Base-by-base conservation (phyloP, 2,888 invertebrate genomes). In the Nomada goodeniana region DNA sequence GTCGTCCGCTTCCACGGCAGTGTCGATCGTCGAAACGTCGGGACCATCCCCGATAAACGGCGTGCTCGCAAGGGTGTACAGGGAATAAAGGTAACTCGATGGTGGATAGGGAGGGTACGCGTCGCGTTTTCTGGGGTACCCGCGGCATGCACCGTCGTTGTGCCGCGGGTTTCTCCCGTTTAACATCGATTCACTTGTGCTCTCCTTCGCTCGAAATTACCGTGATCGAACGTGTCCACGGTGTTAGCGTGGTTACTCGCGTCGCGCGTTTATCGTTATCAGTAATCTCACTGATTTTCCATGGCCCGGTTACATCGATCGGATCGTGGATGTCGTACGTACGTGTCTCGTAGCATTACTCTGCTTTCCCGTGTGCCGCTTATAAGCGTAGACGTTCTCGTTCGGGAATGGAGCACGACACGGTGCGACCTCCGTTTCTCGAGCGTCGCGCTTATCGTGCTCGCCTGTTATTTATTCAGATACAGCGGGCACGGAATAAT, bases 41-140 rank as follows among this genome's bases (percentile, higher is more conserved):
- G 10, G 53, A 67, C 11, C 60, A 29, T 67, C 26, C 71, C 23
- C 42, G 80, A 71, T 55, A 23, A n/a, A n/a, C 50, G 60, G 7
- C 42, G 55, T 7, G 29, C 53, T 10, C 20, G 64, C 11, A 7
- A 7, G 26, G 20, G 47, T 47, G 20, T 29, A 23, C 55, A 11
- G 50, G 36, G 26, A 36, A 36, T 47, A 70, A 50, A 79, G 79
- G 79, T 79, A 79, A 78, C 77, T 69, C 63, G 63, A 69, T 47
- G 36, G 52, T 36, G n/a, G 13, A 50, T 15, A 47, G 47, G 13
- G 13, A 47, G 47, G 13, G 13, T 26, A 11, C 15, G 13, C 15
- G 42, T 23, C 23, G 52, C 11, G 44, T 18, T 44, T 29, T 53
- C 42, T 10, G 0, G 13, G 57, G 23, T 57, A 26, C 13, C 2